Evolutionary conservation across 1,140 invertebrate species (phyloP).

Genomic region (Drosophila burlai): DNA sequence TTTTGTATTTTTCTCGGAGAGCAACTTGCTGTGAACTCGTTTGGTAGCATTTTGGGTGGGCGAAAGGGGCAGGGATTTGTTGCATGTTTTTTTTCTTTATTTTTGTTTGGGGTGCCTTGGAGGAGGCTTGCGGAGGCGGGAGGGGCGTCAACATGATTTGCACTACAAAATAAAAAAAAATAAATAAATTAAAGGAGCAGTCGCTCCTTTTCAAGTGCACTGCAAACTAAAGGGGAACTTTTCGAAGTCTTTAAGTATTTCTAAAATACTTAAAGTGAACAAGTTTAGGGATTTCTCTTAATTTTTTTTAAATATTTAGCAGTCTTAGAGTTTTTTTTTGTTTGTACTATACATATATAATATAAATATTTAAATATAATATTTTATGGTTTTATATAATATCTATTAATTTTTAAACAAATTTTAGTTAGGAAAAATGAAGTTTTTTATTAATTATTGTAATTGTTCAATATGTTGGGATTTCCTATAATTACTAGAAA

Average conservation of each 20-base stretch:
- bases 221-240: neutral
- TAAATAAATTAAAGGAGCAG: slow-evolving; percentile 68
- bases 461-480: too few species aligned
- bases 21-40: slow-evolving; percentile 77
- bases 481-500: too few species aligned
- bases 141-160: slow-evolving; percentile 77
- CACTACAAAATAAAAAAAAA: slow-evolving; percentile 76
- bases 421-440: too few species aligned
- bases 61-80: slow-evolving; percentile 13
- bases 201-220: slow-evolving; percentile 39
- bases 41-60: slow-evolving; percentile 73
- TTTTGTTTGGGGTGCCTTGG: slow-evolving; percentile 6
- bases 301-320: neutral
- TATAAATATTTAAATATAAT: too few species aligned
- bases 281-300: too few species aligned
- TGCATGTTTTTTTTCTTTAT: neutral
- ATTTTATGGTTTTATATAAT: too few species aligned
- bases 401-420: too few species aligned
- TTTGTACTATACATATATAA: too few species aligned
- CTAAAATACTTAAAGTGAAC: neutral
- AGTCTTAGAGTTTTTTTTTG: too few species aligned
- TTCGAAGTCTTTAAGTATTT: neutral
- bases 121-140: slow-evolving; percentile 31
- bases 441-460: too few species aligned
- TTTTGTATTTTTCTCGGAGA: slow-evolving; percentile 17